Conservation (phyloP, 2,888 invertebrate genomes). For the Opisthograptis luteolata region DNA sequence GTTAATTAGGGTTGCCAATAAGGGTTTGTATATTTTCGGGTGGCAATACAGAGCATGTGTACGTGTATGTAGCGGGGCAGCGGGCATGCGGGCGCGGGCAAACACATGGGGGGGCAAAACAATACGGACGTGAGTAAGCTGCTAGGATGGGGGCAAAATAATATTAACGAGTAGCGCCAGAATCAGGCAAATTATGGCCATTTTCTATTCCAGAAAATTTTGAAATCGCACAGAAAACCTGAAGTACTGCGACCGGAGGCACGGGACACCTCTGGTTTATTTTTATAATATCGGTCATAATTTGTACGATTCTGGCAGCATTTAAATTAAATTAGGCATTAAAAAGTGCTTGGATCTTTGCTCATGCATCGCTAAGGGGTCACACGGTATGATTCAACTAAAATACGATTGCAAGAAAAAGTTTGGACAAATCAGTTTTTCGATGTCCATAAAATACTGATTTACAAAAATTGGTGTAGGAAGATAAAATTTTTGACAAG, state of each 20-base stretch:
- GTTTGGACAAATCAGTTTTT: conserved; percentile 40
- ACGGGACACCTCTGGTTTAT: neutral
- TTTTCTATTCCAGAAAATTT: too few species aligned
- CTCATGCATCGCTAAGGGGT: conserved; percentile 67
- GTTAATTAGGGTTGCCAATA: conserved; percentile 1
- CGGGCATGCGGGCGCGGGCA: conserved; percentile 70
- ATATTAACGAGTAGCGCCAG: conserved; percentile 34
- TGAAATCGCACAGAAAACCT: too few species aligned
- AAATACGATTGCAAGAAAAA: conserved; percentile 20
- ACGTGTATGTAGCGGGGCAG: conserved; percentile 60
- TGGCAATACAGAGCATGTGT: conserved; percentile 63
- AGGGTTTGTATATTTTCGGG: conserved; percentile 38
- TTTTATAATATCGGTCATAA: conserved; percentile 3
- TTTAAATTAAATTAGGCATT: conserved; percentile 41
- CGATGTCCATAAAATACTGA: conserved; percentile 19
- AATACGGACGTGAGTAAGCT: conserved; percentile 70
- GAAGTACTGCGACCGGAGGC: too few species aligned
- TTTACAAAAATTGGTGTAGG: conserved; percentile 13
- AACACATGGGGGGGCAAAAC: conserved; percentile 76
- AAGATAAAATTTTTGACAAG: conserved; percentile 30
- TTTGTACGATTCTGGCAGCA: conserved; percentile 27
- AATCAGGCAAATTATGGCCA: conserved; percentile 24
- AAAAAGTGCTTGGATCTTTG: conserved; percentile 45
- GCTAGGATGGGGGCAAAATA: conserved; percentile 42
- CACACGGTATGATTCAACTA: conserved; percentile 46